phyloP scores from a whole-genome alignment of 2,113 vertebrate species.

The Brevimyrus niger region DNA sequence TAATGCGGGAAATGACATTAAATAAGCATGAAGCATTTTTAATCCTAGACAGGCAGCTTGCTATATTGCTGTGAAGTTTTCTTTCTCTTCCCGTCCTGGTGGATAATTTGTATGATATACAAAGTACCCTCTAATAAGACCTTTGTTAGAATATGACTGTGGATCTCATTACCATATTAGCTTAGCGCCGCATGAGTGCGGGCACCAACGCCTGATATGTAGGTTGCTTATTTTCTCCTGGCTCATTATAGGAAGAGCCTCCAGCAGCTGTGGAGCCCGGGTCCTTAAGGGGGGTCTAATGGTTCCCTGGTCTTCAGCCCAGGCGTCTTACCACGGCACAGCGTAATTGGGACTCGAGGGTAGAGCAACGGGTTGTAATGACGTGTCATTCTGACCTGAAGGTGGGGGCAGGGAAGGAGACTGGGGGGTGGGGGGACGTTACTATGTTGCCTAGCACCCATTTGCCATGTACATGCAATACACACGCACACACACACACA shows the following conservation, averaged over 20 bases:
- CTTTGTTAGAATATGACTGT: background rate
- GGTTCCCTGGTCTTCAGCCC: background rate
- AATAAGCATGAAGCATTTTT: background rate
- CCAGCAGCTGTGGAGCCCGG: background rate
- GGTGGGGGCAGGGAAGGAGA: background rate
- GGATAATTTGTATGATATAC: background rate
- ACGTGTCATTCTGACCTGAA: background rate
- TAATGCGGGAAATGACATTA: background rate
- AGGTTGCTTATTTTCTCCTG: background rate
- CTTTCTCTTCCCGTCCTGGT: background rate
- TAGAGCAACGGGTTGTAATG: background rate
- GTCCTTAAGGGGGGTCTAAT: constrained; percentile 4
- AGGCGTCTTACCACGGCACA: background rate
- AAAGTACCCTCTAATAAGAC: background rate
- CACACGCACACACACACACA: background rate
- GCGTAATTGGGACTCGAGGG: constrained; percentile 14
- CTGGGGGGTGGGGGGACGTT: background rate
- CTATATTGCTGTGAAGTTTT: background rate
- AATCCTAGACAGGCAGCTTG: background rate
- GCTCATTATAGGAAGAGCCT: constrained; percentile 10
- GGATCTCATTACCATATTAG: background rate
- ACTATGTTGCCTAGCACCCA: background rate
- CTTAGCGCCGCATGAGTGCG: background rate
- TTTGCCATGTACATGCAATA: background rate
- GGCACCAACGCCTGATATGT: background rate